These are phyloP conservation scores for Spodoptera litura DNA, from an alignment of 1,140 invertebrate genomes.

Conservation along the genomic window DNA sequence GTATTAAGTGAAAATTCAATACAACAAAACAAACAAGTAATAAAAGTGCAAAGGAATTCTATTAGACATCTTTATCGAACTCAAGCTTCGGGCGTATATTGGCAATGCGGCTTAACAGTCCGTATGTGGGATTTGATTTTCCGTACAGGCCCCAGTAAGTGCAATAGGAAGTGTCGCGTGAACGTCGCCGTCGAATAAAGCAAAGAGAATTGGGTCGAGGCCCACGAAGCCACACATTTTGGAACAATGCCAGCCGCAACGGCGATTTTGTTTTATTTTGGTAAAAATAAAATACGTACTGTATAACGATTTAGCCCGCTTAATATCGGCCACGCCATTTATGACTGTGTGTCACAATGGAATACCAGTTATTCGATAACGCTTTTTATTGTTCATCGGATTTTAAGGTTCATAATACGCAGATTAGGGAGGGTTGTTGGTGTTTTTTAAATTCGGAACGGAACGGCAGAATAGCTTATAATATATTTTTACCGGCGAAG, in stretches of 20 bases:
- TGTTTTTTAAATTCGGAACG: constrained; percentile 12
- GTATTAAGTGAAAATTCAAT: constrained; percentile 14
- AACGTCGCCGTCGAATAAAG: constrained; percentile 70
- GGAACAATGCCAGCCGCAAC: constrained; percentile 76
- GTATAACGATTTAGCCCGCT: constrained; percentile 67
- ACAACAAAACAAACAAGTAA: constrained; percentile 31
- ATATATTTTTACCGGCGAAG: constrained; percentile 24
- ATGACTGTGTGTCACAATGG: constrained; percentile 53
- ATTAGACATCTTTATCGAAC: constrained; percentile 49
- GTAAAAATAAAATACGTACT: constrained; percentile 67
- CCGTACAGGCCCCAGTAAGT: constrained; percentile 62
- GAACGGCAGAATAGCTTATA: not conserved
- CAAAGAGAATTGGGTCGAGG: constrained; percentile 79
- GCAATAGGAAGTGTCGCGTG: constrained; percentile 75
- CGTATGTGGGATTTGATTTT: constrained; percentile 73
- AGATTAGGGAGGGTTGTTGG: constrained; percentile 32
- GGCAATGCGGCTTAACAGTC: constrained; percentile 62
- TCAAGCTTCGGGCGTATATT: constrained; percentile 48
- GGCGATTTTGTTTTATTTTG: constrained; percentile 77
- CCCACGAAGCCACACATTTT: constrained; percentile 71
- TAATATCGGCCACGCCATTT: constrained; percentile 69
- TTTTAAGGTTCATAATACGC: constrained; percentile 48
- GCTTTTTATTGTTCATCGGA: constrained; percentile 43
- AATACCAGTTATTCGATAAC: constrained; percentile 50
- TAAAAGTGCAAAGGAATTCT: constrained; percentile 51